Base-by-base conservation (phyloP, 2,113 vertebrate genomes). In the Tricholaema leucomelas region DNA sequence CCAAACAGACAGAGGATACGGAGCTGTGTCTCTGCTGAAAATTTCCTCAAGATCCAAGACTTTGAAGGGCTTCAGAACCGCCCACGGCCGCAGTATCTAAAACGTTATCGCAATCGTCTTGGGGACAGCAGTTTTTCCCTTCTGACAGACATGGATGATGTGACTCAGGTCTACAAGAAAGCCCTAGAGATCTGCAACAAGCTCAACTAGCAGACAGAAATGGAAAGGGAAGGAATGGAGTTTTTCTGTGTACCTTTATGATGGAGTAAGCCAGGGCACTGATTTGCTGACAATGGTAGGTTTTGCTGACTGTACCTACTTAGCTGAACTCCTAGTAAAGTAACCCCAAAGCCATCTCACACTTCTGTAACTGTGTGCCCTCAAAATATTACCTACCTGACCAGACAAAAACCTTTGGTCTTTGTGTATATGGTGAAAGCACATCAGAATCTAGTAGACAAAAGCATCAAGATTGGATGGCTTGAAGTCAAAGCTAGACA, bases 161-260 rank as follows among this genome's bases (percentile, higher is more conserved):
- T 99, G 98, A 99, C 99, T 98, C 99, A 99, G 98, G 99, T 99
- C 95, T 99, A 99, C 96, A 99, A 99, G 97, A 99, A 99, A 97
- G 99, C 99, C 93, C 98, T 99, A 94, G 99, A 99, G 97, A 99
- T 99, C 95, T 99, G 98, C 97, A 98, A 97, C 97, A 98, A 98
- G 85, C 98, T 99, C 96, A 98, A 98, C 97, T 98, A 98, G 96
- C 86, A 66, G 76, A 81, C 42, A 24, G 78, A 31, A 81, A 87
- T 87, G 24, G 16, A 85, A 40, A 92, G 76, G 87, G 85, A 72
- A 56, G 82, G 95, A 91, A 70, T 63, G 69, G 88, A 95, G 82
- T 71, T 94, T 89, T 93, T 42, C 46, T 82, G 85, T 92, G 95
- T 96, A 96, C 95, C 94, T 96, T 96, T 97, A 95, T 96, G 95